phyloP scores from a whole-genome alignment of 2,888 invertebrate species.

The Lepas anatifera region DNA sequence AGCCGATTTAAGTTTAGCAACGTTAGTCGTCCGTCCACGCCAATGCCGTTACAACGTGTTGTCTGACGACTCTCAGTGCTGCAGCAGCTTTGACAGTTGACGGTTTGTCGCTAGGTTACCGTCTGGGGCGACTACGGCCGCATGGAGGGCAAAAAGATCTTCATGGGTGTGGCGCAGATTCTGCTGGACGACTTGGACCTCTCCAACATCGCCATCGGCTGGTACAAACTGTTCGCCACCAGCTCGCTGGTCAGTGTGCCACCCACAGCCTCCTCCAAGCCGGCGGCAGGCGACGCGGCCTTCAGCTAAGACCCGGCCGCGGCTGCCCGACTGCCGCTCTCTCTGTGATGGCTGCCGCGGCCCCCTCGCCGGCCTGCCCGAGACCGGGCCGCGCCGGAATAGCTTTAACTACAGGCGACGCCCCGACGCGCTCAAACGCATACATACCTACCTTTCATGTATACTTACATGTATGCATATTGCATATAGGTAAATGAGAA shows the following conservation, averaged over 20 bases:
- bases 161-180: slow-evolving; percentile 97
- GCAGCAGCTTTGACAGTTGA: too few species aligned
- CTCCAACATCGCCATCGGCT: slow-evolving; percentile 95
- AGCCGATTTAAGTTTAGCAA: too few species aligned
- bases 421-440: neutral
- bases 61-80: too few species aligned
- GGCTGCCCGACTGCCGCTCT: too few species aligned
- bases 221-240: slow-evolving; percentile 98
- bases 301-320: neutral
- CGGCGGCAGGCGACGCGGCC: neutral
- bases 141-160: slow-evolving; percentile 94
- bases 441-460: neutral
- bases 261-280: too few species aligned
- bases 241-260: slow-evolving; percentile 76
- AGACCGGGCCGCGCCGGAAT: neutral
- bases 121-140: slow-evolving; percentile 99
- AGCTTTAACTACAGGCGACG: neutral
- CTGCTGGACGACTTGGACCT: slow-evolving; percentile 95
- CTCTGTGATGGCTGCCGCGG: neutral
- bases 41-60: too few species aligned
- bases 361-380: neutral
- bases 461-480: neutral
- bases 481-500: too few species aligned
- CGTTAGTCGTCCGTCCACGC: too few species aligned
- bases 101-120: slow-evolving; percentile 59